Evolutionary conservation across 2,113 vertebrate species (phyloP).

Genomic region (Myrmophylax atrothorax): DNA sequence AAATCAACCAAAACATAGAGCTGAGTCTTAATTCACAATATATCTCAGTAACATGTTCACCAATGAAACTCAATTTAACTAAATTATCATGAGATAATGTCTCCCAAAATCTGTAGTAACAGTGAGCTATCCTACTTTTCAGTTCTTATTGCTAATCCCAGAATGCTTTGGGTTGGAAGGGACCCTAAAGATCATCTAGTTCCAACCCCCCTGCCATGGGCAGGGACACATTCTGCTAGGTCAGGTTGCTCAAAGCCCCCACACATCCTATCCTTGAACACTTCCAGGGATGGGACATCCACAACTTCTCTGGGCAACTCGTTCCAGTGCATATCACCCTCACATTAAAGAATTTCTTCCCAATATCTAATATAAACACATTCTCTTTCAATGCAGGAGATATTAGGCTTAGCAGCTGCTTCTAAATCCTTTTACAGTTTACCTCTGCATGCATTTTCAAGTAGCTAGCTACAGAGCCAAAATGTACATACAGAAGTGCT

Average conservation of each 20-base stretch:
- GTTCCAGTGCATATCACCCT: background rate
- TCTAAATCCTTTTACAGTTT: background rate
- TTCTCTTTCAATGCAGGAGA: background rate
- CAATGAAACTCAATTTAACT: background rate
- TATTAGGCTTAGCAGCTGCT: background rate
- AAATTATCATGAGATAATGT: background rate
- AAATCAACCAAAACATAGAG: background rate
- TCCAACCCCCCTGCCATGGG: background rate
- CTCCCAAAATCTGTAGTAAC: background rate
- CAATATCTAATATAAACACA: background rate
- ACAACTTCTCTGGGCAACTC: background rate
- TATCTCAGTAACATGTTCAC: background rate
- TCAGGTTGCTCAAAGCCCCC: background rate
- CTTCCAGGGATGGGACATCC: background rate
- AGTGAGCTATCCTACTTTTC: background rate
- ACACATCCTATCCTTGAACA: background rate
- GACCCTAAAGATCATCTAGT: background rate
- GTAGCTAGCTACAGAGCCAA: background rate
- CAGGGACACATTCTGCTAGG: background rate
- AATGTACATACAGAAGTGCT: background rate
- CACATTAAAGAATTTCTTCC: background rate
- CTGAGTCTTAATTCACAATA: background rate
- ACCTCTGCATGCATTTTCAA: background rate
- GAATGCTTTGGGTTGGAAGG: background rate
- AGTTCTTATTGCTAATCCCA: background rate